Evolutionary conservation across 1,140 invertebrate genomes (phyloP).

Genomic region (Cardiocondyla obscurior): DNA sequence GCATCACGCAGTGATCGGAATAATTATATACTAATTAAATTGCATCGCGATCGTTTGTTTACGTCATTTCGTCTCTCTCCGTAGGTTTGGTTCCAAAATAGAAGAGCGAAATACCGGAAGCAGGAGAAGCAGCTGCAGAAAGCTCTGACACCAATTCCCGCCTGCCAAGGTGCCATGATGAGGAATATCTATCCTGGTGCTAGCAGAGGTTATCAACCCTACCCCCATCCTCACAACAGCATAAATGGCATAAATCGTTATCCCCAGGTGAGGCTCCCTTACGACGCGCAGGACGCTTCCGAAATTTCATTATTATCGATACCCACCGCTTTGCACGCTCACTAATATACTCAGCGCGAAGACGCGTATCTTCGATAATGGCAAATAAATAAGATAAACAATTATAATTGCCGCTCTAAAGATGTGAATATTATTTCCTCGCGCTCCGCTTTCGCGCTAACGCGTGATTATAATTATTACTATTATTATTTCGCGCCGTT

Average conservation of each 20-base stretch:
- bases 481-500: background rate
- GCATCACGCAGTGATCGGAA: background rate
- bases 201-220: conserved; percentile 94
- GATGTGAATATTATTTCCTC: background rate
- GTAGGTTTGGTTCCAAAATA: conserved; percentile 99
- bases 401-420: background rate
- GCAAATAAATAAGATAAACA: conserved; percentile 47
- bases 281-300: conserved; percentile 51
- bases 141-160: conserved; percentile 93
- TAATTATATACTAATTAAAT: background rate
- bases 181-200: conserved; percentile 97
- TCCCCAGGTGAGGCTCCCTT: conserved; percentile 89
- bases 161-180: conserved; percentile 98
- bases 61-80: conserved; percentile 52
- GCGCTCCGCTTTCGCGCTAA: background rate
- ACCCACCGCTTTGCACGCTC: conserved; percentile 52
- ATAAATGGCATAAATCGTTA: conserved; percentile 97
- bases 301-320: conserved; percentile 59
- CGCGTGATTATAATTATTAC: background rate
- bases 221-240: conserved; percentile 91
- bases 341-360: conserved; percentile 47
- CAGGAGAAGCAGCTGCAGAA: conserved; percentile 99
- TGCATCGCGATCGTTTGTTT: background rate
- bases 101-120: conserved; percentile 98
- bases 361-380: conserved; percentile 19